Conservation (phyloP, 2,888 invertebrate genomes). For the Dryocosmus kuriphilus region DNA sequence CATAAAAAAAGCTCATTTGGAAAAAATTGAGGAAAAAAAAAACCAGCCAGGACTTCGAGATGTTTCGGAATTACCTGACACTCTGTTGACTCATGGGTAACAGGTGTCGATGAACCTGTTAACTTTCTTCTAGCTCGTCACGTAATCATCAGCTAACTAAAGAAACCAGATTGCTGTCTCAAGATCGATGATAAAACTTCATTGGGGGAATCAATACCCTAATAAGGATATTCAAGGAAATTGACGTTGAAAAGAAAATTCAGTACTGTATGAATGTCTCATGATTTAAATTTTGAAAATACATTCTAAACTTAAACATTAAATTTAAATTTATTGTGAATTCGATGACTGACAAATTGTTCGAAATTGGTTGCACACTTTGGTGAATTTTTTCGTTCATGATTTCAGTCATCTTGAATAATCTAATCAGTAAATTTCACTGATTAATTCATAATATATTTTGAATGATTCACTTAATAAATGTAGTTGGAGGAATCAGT, state of each 20-base stretch:
- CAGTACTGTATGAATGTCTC: not conserved
- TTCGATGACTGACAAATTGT: too few species aligned
- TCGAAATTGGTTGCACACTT: too few species aligned
- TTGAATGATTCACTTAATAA: too few species aligned
- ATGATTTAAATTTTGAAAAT: too few species aligned
- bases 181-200: conserved; percentile 22
- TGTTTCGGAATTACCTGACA: conserved; percentile 24
- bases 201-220: conserved; percentile 5
- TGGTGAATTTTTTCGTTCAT: too few species aligned
- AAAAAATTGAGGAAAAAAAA: not conserved
- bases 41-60: not conserved
- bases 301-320: too few species aligned
- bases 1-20: not conserved
- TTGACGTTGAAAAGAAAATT: not conserved
- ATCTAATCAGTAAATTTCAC: too few species aligned
- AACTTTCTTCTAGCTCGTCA: conserved; percentile 62
- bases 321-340: too few species aligned
- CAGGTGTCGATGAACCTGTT: conserved; percentile 66
- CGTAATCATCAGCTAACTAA: conserved; percentile 30
- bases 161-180: conserved; percentile 32
- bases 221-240: conserved; percentile 6
- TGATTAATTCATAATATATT: too few species aligned
- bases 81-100: conserved; percentile 37
- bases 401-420: too few species aligned
- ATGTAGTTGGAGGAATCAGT: too few species aligned